phyloP scores from a whole-genome alignment of 2,888 invertebrate genomes.

The Cheilosia variabilis region DNA sequence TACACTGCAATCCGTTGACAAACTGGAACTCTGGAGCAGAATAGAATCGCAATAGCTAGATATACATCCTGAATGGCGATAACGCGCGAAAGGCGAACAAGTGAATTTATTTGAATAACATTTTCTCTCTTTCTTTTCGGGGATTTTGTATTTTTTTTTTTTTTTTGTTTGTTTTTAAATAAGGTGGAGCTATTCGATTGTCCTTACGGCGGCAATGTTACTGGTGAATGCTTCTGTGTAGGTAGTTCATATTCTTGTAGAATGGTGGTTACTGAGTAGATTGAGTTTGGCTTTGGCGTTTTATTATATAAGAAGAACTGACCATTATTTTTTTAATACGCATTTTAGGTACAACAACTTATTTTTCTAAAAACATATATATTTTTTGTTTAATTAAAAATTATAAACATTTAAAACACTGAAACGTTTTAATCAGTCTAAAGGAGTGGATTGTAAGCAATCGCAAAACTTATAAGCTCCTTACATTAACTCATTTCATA shows the following conservation, averaged over 20 bases:
- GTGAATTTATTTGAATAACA: conserved; percentile 23
- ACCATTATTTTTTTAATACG: too few relatives aligned
- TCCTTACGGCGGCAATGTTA: conserved; percentile 53
- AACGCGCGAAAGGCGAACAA: conserved; percentile 61
- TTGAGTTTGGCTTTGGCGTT: too few relatives aligned
- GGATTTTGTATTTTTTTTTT: conserved; percentile 8
- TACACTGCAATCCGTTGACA: conserved; percentile 49
- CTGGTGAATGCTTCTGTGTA: conserved; percentile 39
- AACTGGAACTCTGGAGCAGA: conserved; percentile 39
- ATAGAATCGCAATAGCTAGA: conserved; percentile 53
- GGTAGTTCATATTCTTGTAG: background rate
- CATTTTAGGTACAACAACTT: too few relatives aligned
- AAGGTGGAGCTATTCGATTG: conserved; percentile 65
- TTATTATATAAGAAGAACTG: too few relatives aligned
- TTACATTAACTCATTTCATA: too few relatives aligned
- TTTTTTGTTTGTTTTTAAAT: conserved; percentile 47
- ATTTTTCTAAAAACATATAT: too few relatives aligned
- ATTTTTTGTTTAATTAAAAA: too few relatives aligned
- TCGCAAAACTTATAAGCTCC: too few relatives aligned
- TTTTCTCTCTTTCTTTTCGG: conserved; percentile 44
- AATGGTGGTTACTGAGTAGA: too few relatives aligned
- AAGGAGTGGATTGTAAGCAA: too few relatives aligned
- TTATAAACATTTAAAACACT: too few relatives aligned
- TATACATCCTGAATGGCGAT: conserved; percentile 66
- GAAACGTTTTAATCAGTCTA: too few relatives aligned